Base-by-base conservation (phyloP, 2,888 invertebrate genomes). In the Arctia plantaginis region DNA sequence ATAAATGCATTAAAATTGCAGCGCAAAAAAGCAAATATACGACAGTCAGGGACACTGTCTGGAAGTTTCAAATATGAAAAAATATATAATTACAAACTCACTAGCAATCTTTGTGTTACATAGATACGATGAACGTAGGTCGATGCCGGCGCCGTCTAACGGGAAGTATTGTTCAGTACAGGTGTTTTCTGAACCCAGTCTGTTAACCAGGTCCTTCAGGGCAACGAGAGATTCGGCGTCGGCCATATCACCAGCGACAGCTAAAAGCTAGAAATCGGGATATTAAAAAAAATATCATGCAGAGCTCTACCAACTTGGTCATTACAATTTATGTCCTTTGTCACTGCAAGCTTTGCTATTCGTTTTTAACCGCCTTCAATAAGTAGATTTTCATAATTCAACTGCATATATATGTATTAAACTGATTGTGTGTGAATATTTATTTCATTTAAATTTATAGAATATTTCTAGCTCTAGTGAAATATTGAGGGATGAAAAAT, bases 111-210 rank as follows among this genome's bases (percentile, higher is more conserved):
- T 97, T 69, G 98, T 98, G 94, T 99, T 99, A 77, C 99, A 95
- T 70, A 99, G 93, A 92, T 99, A 99, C 86, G 98, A 99, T 20
- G 99, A 98, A 76, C 99, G 96, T 51, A 99, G 95, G 93, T 99
- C 99, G 65, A 97, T 98, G 73, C 98, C 98, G 62, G 97, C 96
- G 76, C 97, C 98, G 79, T 96, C 96, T 75, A 96, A 91, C n/a
- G 99, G 98, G 95, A 99, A 99, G 85, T 96, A 97, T 90, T 99
- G 98, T 93, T 99, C 99, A 0, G 99, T 99, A 92, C 98, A 99
- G 0, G 98, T 93, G 51, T 96, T 94, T 91, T 99, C 99, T 27
- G 98, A 98, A 51, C 99, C 99, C 47, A 99, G 95, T 39, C 96
- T 96, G 93, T 99, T 99, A 71, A 99, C 89, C 73, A 99, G 95